Conservation (phyloP, 2,113 vertebrate genomes). For the Pipra filicauda region DNA sequence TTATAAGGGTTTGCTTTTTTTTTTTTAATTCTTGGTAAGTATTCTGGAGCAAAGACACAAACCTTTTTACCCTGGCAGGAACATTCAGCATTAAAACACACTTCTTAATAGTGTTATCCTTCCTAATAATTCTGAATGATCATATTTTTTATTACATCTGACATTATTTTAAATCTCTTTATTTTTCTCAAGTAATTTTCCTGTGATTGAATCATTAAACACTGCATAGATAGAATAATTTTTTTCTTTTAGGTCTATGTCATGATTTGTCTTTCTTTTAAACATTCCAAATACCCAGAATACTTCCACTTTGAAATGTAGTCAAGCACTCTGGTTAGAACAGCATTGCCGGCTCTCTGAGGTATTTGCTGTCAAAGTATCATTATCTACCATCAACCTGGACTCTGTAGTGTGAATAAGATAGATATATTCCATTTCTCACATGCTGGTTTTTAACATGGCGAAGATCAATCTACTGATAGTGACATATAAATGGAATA, state of each 20-base stretch:
- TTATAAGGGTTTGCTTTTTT: neutral
- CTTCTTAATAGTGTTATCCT: neutral
- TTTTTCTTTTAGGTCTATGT: neutral
- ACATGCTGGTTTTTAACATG: neutral
- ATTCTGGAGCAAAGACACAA: neutral
- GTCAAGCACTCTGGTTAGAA: neutral
- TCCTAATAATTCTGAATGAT: neutral
- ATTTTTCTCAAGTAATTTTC: neutral
- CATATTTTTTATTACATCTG: neutral
- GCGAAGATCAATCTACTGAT: neutral
- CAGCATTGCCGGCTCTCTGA: neutral
- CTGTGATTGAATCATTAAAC: neutral
- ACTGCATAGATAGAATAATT: neutral
- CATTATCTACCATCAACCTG: neutral
- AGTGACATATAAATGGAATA: neutral
- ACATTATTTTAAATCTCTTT: neutral
- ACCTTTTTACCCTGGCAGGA: neutral
- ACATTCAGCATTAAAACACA: neutral
- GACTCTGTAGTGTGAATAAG: neutral
- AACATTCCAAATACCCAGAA: neutral
- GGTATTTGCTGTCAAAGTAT: neutral
- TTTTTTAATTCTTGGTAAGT: neutral
- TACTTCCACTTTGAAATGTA: conserved; percentile 4
- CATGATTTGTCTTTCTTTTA: neutral
- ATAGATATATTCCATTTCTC: neutral